Evolutionary conservation across 2,797 vertebrate species (phyloP), one percentile per base, ranked within the genome.

Genomic region (Alfaro cultratus): DNA sequence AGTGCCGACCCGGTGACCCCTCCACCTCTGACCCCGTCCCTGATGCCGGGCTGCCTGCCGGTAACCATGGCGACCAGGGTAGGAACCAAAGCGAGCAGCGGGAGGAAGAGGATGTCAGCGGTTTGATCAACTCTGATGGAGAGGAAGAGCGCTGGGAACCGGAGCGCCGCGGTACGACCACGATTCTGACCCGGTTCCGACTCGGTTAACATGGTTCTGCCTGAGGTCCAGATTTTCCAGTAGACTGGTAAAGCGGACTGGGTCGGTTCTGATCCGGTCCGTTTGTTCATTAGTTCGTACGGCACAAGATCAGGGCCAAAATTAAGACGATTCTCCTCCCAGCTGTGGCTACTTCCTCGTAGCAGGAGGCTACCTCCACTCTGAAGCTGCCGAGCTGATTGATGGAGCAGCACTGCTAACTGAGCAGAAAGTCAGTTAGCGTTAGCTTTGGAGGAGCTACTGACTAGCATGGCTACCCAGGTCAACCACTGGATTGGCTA

Each of bases 41-140:
- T 1, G 29, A 29, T 2, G 13, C 72, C 71, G 12, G 9, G 21
- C 51, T 49, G 0, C 43, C 1, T 2, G 31, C 76, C 7, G 79
- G 75, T 78, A 73, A 82, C 83, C 80, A 49, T 2, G 77, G 45
- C 2, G 11, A 80, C 78, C 57, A 74, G 29, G 26, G 9, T 2
- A 4, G 15, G 53, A 53, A 45, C 8, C 21, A 15, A 23, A 2
- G 26, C 0, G 75, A 29, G 7, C 77, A 36, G 2, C 29, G 5
- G 0, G 74, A 78, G 29, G 91, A 82, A 0, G 81, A 67, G 41
- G 79, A 80, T 26, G n/a, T 89, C 16, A 77, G 84, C 1, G 87
- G 88, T 9, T 64, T 93, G 83, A 93, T 93, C 1, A 93, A 93
- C 88, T 93, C 91, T 31, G 92, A 93, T 0, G 92, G 92, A 2